phyloP scores from a whole-genome alignment of 2,113 vertebrate genomes.

The Actinemys pallida region DNA sequence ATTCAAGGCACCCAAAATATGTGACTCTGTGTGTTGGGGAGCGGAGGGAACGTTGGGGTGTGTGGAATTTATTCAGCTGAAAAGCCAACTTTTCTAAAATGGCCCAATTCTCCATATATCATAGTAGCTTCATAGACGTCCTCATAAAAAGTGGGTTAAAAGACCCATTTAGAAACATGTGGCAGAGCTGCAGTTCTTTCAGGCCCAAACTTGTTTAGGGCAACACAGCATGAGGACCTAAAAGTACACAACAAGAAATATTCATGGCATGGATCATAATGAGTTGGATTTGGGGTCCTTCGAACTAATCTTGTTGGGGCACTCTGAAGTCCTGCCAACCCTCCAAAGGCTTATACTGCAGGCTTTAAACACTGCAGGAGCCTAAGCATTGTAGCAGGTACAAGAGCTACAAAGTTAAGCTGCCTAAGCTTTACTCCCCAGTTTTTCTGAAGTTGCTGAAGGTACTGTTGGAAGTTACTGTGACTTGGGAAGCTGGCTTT shows the following conservation, averaged over 20 bases:
- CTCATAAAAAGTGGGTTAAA: not conserved
- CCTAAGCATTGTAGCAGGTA: not conserved
- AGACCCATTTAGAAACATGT: not conserved
- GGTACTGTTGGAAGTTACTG: not conserved
- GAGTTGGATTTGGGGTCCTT: not conserved
- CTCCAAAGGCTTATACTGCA: not conserved
- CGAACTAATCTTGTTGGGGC: not conserved
- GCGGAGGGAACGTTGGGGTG: no score
- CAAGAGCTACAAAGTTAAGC: not conserved
- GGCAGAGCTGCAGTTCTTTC: not conserved
- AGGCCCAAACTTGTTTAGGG: not conserved
- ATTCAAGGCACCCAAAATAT: constrained; percentile 2
- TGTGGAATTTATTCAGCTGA: not conserved
- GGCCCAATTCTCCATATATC: not conserved
- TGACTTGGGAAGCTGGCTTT: not conserved
- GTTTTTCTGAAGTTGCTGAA: not conserved
- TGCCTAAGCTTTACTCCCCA: not conserved
- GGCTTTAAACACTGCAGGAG: not conserved
- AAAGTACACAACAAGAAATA: not conserved
- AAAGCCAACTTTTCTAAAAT: not conserved
- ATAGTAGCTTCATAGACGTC: not conserved
- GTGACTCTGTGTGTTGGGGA: not conserved
- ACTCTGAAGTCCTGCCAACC: not conserved
- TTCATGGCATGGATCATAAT: not conserved
- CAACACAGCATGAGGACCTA: not conserved